These are phyloP conservation scores for Hyperoodon ampullatus DNA, from an alignment of 2,113 vertebrate species.

Conservation along the genomic window DNA sequence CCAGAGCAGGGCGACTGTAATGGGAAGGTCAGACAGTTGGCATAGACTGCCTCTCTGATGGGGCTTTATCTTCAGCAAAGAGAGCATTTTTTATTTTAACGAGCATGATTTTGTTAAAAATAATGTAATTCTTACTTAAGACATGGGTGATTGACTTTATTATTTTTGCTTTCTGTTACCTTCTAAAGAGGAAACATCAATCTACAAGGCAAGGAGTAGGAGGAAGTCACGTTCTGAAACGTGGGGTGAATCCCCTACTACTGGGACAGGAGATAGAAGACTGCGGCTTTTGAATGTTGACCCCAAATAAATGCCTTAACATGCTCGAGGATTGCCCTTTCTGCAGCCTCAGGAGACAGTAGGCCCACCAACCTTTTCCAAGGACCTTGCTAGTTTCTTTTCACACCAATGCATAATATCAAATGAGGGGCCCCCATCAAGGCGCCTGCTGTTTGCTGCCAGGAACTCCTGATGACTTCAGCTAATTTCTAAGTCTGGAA, in stretches of 20 bases:
- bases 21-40: background rate
- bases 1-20: background rate
- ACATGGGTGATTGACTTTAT: background rate
- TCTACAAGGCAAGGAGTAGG: background rate
- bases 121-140: conserved; percentile 31
- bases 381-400: conserved; percentile 55
- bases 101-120: conserved; percentile 20
- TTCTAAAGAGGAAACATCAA: background rate
- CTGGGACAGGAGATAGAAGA: background rate
- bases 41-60: background rate
- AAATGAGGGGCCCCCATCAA: conserved; percentile 65
- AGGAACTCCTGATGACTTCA: conserved; percentile 90
- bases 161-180: background rate
- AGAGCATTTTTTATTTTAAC: conserved; percentile 8
- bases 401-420: conserved; percentile 57
- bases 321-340: background rate
- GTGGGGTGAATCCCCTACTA: background rate
- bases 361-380: background rate
- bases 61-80: background rate
- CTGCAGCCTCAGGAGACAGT: background rate
- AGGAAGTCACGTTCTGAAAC: background rate
- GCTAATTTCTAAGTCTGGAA: conserved; percentile 88
- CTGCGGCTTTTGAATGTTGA: background rate
- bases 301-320: background rate
- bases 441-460: conserved; percentile 85